Base-by-base conservation (phyloP, 2,888 invertebrate genomes). In the Neuroscelio doddi region DNA sequence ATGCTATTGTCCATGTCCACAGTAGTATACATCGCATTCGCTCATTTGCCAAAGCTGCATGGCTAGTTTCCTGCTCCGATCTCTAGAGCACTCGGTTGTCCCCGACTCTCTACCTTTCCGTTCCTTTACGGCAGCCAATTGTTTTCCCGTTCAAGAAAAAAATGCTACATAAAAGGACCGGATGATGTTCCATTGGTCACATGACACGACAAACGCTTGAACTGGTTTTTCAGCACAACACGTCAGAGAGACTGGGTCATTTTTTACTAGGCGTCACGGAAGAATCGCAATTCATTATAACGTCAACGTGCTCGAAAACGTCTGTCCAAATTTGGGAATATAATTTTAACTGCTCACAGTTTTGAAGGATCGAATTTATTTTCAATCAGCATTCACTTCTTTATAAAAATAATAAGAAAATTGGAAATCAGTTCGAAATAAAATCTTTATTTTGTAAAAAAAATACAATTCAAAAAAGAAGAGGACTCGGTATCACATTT, bases 1-100 rank as follows among this genome's bases (percentile, higher is more conserved):
- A 71, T 50, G 71, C 74, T 72, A 79, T 79, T 81, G 77, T 81
- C 73, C 75, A 64, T 41, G 68, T 61, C 59, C 65, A 46, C 53
- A 52, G 57, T 56, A 46, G 56, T 62, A 58, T 58, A 58, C 24
- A 12, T 58, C 66, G 57, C 53, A 76, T 78, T 78, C 77, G 77
- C 76, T 77, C 74, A 72, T 78, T 79, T 77, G 75, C 70, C 74
- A 72, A 71, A 65, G 68, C 71, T 68, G 65, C 74, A 72, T 72
- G 77, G 74, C 59, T 61, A 61, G 64, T 66, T 56, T 68, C 57
- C 66, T 70, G 72, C 71, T 71, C 72, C 46, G 51, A 34, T 59
- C 49, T 52, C 36, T 14, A 49, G 52, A 46, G 53, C 47, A 58
- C 66, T 45, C 44, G 7, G 12, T 29, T 62, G 52, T 52, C 47